Evolutionary conservation across 2,888 invertebrate genomes (phyloP), one percentile per base, ranked within the genome.

Genomic region (Drosophila bunnanda): DNA sequence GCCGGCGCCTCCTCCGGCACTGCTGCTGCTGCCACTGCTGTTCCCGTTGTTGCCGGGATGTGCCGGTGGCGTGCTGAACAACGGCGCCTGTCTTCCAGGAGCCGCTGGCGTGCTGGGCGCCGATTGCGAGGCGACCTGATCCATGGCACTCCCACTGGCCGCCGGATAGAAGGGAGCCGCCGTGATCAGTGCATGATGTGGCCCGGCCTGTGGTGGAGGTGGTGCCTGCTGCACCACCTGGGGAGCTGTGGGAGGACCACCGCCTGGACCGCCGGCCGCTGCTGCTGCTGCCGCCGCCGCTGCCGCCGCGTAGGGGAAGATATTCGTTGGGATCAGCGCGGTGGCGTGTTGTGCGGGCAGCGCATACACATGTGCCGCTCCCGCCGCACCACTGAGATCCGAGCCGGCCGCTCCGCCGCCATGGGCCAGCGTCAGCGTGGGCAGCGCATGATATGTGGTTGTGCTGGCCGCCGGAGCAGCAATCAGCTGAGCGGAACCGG

Each of bases 51-150:
- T 82, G 55, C 83, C 89, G n/a, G 89, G 81, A 38, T 52, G 50
- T 6, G 91, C 88, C 17, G 92, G 92, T 7, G 93, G 92, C 15
- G 92, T 93, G 62, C 92, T 90, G 64, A 93, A 92, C 38, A 92
- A 76, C 32, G 92, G 92, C 22, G 91, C 91, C 82, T 92, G 92
- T 15, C 85, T 69, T 0, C 82, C 85, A 1, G 85, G 89, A 12
- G 81, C 80, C 3, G 83, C 88, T 22, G 92, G 92, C n/a, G 92
- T 92, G 59, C 92, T 92, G 7, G 92, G 92, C 25, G 92, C 91
- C 36, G 92, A 92, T 61, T 92, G 92, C 2, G 92, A 91, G 4
- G 89, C 78, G 0, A 57, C 74, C 25, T 65, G 88, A 55, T 80
- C 84, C 67, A 76, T 77, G 15, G 57, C 34, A 1, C 70, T 77